Evolutionary conservation across 2,797 vertebrate genomes (phyloP), one percentile per base, ranked within the genome.

Genomic region (Aeoliscus strigatus): DNA sequence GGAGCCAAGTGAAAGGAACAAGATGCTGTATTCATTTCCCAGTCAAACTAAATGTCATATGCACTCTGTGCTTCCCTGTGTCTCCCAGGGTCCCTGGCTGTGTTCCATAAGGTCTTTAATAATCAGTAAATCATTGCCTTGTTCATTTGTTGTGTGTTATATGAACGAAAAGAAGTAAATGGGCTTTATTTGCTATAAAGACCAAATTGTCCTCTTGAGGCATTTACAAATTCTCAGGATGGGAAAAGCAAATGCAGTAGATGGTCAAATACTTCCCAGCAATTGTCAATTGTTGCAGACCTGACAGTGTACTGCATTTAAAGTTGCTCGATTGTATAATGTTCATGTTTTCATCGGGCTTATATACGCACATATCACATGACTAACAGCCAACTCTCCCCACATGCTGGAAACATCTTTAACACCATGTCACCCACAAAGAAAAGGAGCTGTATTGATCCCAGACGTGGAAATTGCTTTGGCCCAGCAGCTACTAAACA

Each of bases 1-100:
- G 36, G 39, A 48, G 37, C 54, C 33, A 39, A 69, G 60, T 60
- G 48, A 72, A 43, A 59, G 58, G 55, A 69, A 60, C 66, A 58
- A 67, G 53, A 51, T 38, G 45, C 60, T 70, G 38, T 37, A n/a
- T 64, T 56, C 45, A 25, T 69, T 55, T 60, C 42, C 35, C 42
- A 13, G 32, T 26, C 49, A 42, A 21, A 23, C 48, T 38, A 35
- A 43, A 33, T 42, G 33, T 47, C 25, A 13, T 7, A 1, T 14
- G 1, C 15, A 8, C 51, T 45, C 34, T 10, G 31, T 14, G 32
- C 33, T 38, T 41, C 7, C 29, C 3, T 9, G 7, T 5, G 8
- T 15, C 24, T 17, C 29, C 4, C 17, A 7, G 18, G 15, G 13
- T 30, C 2, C 3, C 28, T 32, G 21, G 51, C 32, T 33, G 18